Evolutionary conservation across 2,888 invertebrate genomes (phyloP).

Genomic region (Meliscaeva auricollis): DNA sequence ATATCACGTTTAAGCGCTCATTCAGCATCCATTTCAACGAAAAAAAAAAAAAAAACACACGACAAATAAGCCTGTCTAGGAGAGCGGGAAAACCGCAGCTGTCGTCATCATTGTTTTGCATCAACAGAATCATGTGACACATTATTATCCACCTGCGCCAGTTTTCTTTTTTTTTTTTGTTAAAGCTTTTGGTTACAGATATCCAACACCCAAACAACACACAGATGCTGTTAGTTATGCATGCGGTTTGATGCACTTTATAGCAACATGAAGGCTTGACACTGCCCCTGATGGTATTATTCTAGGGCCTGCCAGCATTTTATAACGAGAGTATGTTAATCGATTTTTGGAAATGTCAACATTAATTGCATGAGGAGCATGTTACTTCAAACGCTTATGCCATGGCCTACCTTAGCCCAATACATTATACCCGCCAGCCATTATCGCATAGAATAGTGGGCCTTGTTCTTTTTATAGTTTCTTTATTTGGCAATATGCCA

Average conservation of each 20-base stretch:
- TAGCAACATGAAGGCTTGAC: conserved; percentile 31
- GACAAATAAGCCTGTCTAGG: conserved; percentile 49
- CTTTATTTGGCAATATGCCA: conserved; percentile 68
- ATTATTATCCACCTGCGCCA: conserved; percentile 50
- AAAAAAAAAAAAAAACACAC: conserved; percentile 5
- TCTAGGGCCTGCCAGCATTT: background rate
- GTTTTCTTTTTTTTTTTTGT: conserved; percentile 13
- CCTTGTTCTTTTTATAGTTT: conserved; percentile 12
- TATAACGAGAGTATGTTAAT: conserved; percentile 28
- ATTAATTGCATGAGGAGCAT: conserved; percentile 19
- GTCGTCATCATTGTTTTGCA: conserved; percentile 40
- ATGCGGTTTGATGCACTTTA: conserved; percentile 50
- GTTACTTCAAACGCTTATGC: conserved; percentile 7
- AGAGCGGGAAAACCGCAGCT: conserved; percentile 23
- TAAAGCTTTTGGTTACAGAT: conserved; percentile 32
- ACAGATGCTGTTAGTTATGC: conserved; percentile 1
- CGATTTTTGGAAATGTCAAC: conserved; percentile 56
- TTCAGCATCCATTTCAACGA: conserved; percentile 30
- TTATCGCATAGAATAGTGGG: background rate
- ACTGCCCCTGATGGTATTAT: conserved; percentile 1
- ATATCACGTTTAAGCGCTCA: conserved; percentile 40
- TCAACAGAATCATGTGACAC: conserved; percentile 49
- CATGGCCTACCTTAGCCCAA: background rate
- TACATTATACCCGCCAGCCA: background rate
- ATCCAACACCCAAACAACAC: background rate